Base-by-base conservation (phyloP, 2,888 invertebrate genomes). In the Caprella mutica region DNA sequence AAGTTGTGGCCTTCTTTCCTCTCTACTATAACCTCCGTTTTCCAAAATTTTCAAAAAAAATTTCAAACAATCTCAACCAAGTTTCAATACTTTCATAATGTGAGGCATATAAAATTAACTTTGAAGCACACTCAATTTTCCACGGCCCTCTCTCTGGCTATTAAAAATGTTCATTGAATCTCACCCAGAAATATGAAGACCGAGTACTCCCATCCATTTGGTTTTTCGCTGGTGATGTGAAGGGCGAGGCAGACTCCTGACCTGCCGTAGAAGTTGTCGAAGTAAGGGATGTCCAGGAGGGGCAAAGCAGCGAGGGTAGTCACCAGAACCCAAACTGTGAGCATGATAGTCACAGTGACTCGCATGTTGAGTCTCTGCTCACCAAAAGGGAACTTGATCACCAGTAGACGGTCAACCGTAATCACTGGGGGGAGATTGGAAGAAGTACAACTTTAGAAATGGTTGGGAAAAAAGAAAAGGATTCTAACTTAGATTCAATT, bases 161-260 rank as follows among this genome's bases (percentile, higher is more conserved):
- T n/a, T n/a, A n/a, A n/a, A n/a, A n/a, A n/a, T n/a, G n/a, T n/a
- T n/a, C n/a, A n/a, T n/a, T n/a, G n/a, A n/a, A n/a, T n/a, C 59
- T 53, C 61, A 71, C 71, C 67, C 17, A 77, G 67, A 67, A 77
- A 77, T n/a, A 77, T 72, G 63, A 74, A 75, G 21, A 77, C 76
- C 1, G 77, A 76, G 68, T 76, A 77, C 67, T 77, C 74, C 77
- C 77, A 77, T 9, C 77, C 77, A 51, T 69, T 72, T 1, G 75
- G 76, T 61, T 73, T 72, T 38, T 74, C 73, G 8, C 72, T 71
- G 5, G 77, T 77, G 51, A 77, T 76, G 67, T 77, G 77, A 24
- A 77, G 70, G 2, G 77, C 76, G 39, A 77, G 69, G 61, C 77
- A 77, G 5, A 77, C 77, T 0, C 76, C 76, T 1, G 77, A 77